phyloP scores from a whole-genome alignment of 2,888 invertebrate species.

The Ormia ochracea region DNA sequence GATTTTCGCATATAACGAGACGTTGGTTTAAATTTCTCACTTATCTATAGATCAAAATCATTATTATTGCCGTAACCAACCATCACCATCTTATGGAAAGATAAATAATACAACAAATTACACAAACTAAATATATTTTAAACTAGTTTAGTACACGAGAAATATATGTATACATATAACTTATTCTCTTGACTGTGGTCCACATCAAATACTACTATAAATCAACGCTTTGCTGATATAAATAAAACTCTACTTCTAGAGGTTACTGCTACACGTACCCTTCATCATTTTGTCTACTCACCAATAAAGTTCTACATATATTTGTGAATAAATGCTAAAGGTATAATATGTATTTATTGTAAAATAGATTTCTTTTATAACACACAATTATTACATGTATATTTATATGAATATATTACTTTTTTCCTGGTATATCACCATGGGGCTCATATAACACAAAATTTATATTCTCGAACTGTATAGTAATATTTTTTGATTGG shows the following conservation, averaged over 20 bases:
- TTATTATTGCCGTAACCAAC: background rate
- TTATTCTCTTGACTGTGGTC: slow-evolving; percentile 48
- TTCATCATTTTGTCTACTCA: slow-evolving; percentile 57
- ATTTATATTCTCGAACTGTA: too few species aligned
- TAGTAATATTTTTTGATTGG: too few species aligned
- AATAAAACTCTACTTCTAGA: slow-evolving; percentile 34
- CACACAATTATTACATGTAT: too few species aligned
- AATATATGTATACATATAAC: background rate
- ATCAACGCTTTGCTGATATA: background rate
- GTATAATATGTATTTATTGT: too few species aligned
- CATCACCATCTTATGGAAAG: background rate
- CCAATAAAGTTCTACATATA: slow-evolving; percentile 53
- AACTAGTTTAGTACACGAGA: slow-evolving; percentile 36
- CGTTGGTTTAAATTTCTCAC: slow-evolving; percentile 34
- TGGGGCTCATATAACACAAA: too few species aligned
- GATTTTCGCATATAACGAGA: slow-evolving; percentile 36
- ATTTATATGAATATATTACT: too few species aligned
- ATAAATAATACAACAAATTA: background rate
- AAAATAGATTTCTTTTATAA: too few species aligned
- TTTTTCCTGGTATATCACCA: too few species aligned
- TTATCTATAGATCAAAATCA: slow-evolving; percentile 4
- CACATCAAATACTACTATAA: background rate
- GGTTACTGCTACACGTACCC: slow-evolving; percentile 58
- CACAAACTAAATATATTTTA: background rate
- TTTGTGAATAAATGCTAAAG: too few species aligned